Conservation (phyloP, 2,797 vertebrate genomes). For the Coracias cyanogaster region DNA sequence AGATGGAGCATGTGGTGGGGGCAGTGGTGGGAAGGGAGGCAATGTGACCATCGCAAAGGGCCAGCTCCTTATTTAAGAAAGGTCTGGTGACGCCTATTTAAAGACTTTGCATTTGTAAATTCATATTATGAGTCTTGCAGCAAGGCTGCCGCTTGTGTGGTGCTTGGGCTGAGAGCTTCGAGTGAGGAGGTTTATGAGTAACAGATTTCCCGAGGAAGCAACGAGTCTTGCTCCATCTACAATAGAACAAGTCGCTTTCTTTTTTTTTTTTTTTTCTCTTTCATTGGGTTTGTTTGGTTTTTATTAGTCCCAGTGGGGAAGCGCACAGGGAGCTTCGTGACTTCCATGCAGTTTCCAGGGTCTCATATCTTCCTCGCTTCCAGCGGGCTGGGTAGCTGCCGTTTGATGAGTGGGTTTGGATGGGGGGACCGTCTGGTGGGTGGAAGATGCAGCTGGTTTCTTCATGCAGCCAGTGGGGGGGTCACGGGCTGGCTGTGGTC, state of each 20-base stretch:
- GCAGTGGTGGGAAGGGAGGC: background rate
- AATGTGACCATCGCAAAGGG: accelerated
- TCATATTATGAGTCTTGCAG: background rate
- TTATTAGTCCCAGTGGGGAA: slow-evolving; percentile 42
- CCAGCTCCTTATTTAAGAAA: background rate
- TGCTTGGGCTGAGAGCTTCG: background rate
- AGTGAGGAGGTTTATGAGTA: background rate
- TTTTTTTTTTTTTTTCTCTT: background rate
- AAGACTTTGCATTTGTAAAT: background rate
- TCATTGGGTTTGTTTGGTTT: background rate
- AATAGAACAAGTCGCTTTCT: background rate
- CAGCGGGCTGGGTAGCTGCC: background rate
- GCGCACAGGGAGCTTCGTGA: slow-evolving; percentile 11
- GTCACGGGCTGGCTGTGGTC: background rate
- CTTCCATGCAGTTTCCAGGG: slow-evolving; percentile 37
- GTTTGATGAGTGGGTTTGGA: background rate
- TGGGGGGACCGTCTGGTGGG: background rate
- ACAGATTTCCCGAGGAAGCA: slow-evolving; percentile 51
- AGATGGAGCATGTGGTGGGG: background rate
- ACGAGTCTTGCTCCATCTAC: background rate
- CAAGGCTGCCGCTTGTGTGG: background rate
- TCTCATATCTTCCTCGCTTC: background rate
- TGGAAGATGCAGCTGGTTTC: background rate
- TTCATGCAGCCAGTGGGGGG: background rate
- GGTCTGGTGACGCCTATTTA: background rate